These are phyloP conservation scores for Micromussa lordhowensis DNA, from an alignment of 92 coral and sea anemone genomes.

Conservation along the genomic window DNA sequence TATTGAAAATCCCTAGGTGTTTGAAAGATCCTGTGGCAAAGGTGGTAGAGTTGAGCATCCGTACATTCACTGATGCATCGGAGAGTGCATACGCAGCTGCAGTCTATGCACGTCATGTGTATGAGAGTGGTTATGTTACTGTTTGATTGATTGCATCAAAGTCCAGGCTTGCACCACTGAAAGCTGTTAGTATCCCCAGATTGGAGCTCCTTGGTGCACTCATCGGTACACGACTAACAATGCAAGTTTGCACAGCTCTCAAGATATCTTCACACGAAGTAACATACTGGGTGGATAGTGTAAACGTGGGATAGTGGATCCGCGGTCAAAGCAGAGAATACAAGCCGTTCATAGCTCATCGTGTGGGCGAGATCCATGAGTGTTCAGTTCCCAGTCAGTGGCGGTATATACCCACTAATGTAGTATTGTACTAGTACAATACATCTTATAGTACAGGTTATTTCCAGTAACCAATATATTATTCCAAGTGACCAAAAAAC, in stretches of 20 bases:
- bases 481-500: too few relatives aligned
- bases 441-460: too few relatives aligned
- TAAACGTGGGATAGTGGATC: constrained; percentile 48
- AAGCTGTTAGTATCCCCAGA: constrained; percentile 68
- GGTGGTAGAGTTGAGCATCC: constrained; percentile 28
- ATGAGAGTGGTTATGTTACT: constrained; percentile 27
- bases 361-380: constrained; percentile 65
- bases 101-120: constrained; percentile 43
- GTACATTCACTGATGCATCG: constrained; percentile 62
- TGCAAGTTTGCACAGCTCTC: constrained; percentile 51
- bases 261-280: constrained; percentile 18
- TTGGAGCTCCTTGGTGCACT: constrained; percentile 58
- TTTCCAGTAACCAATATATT: too few relatives aligned
- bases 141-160: constrained; percentile 59
- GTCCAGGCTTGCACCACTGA: constrained; percentile 72
- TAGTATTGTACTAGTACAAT: too few relatives aligned
- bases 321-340: constrained; percentile 46
- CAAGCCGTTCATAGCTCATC: too few relatives aligned
- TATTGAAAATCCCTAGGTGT: constrained; percentile 50
- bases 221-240: constrained; percentile 41
- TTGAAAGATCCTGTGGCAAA: constrained; percentile 8
- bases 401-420: constrained; percentile 66
- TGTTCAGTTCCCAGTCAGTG: constrained; percentile 68
- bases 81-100: constrained; percentile 70
- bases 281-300: constrained; percentile 62